Conservation (phyloP, 2,888 invertebrate genomes). For the Teleiodes luculella region DNA sequence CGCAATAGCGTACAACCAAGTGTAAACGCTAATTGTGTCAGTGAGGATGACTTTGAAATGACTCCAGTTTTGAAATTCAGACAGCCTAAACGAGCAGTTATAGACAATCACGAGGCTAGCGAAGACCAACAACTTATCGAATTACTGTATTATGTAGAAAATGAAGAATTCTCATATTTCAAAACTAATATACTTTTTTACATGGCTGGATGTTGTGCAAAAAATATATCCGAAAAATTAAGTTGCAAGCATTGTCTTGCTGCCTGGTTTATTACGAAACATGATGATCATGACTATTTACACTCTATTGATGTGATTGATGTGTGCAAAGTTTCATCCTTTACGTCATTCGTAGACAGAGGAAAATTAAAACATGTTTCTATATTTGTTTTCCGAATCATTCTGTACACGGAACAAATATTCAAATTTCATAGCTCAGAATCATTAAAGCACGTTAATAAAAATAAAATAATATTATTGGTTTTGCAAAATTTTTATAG, state of each 20-base stretch:
- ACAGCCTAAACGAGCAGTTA: background rate
- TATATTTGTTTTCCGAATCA: too few relatives aligned
- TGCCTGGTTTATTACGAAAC: slow-evolving; percentile 11
- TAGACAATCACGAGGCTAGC: background rate
- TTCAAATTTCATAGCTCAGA: too few relatives aligned
- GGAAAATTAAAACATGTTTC: too few relatives aligned
- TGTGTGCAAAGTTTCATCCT: too few relatives aligned
- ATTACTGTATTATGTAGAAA: background rate
- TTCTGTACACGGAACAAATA: too few relatives aligned
- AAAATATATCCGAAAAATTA: background rate
- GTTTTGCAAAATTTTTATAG: too few relatives aligned
- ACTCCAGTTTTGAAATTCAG: slow-evolving; percentile 9
- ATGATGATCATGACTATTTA: slow-evolving; percentile 14
- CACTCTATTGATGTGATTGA: slow-evolving; percentile 15
- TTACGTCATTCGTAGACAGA: too few relatives aligned
- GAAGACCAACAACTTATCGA: background rate
- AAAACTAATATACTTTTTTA: background rate
- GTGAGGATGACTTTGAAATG: slow-evolving; percentile 4
- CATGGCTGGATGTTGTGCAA: background rate
- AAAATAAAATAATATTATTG: too few relatives aligned
- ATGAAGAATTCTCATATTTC: background rate
- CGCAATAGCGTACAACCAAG: slow-evolving; percentile 6
- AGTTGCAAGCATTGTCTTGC: background rate
- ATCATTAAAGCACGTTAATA: too few relatives aligned
- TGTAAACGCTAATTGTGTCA: slow-evolving; percentile 9